Evolutionary conservation across 2,888 invertebrate genomes (phyloP).

Genomic region (Pelosia muscerda): DNA sequence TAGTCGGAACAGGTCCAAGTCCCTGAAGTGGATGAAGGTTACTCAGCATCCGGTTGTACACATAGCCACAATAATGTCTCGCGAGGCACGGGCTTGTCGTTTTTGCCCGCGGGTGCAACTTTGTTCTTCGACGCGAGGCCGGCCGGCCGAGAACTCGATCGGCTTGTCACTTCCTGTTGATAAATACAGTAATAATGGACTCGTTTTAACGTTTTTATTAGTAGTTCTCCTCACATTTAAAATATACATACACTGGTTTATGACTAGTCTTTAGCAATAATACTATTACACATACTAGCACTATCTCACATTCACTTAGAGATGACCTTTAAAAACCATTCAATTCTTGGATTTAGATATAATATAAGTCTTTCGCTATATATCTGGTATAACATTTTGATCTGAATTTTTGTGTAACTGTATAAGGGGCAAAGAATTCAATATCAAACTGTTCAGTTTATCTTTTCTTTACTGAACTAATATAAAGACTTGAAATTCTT

Average conservation of each 20-base stretch:
- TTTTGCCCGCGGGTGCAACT: slow-evolving; percentile 60
- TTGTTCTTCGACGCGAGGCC: slow-evolving; percentile 55
- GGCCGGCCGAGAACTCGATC: slow-evolving; percentile 56
- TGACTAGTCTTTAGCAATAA: slow-evolving; percentile 21
- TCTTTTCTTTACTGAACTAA: background rate
- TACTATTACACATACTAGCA: background rate
- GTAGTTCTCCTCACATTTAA: slow-evolving; percentile 36
- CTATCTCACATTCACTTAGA: background rate
- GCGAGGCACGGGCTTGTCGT: slow-evolving; percentile 53
- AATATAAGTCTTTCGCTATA: background rate
- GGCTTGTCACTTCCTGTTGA: slow-evolving; percentile 63
- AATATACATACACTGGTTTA: slow-evolving; percentile 20
- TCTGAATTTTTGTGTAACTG: background rate
- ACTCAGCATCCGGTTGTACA: slow-evolving; percentile 64
- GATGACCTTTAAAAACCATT: background rate
- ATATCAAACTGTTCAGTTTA: background rate
- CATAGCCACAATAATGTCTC: slow-evolving; percentile 61
- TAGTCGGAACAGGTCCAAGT: slow-evolving; percentile 63
- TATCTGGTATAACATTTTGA: background rate
- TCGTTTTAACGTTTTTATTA: slow-evolving; percentile 30
- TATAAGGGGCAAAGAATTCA: background rate
- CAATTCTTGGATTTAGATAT: background rate
- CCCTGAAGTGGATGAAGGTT: slow-evolving; percentile 65
- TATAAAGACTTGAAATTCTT: background rate
- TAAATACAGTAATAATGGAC: slow-evolving; percentile 38